Evolutionary conservation across 2,113 vertebrate genomes (phyloP).

Genomic region (Grammomys surdaster): DNA sequence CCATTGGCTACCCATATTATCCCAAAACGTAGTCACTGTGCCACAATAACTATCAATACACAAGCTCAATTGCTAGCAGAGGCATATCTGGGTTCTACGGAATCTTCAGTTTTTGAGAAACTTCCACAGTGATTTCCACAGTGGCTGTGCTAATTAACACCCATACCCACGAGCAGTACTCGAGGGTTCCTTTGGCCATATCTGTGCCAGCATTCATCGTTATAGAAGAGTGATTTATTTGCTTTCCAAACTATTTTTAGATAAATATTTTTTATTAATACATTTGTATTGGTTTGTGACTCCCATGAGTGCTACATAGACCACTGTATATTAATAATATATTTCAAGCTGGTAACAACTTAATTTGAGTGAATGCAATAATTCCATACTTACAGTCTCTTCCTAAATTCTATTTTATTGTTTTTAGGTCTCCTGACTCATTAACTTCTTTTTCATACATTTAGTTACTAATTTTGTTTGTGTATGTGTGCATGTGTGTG

Average conservation of each 20-base stretch:
- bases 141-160: not conserved
- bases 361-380: not conserved
- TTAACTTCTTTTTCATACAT: not conserved
- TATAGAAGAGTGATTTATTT: not conserved
- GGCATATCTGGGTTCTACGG: not conserved
- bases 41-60: not conserved
- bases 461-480: not conserved
- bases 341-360: not conserved
- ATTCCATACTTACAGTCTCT: not conserved
- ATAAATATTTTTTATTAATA: not conserved
- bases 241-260: not conserved
- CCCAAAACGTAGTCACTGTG: not conserved
- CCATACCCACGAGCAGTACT: not conserved
- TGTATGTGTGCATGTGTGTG: not conserved
- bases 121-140: not conserved
- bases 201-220: not conserved
- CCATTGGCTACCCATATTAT: not conserved
- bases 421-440: not conserved
- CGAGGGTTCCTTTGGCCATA: not conserved
- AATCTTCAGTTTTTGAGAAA: not conserved
- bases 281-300: not conserved
- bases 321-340: not conserved
- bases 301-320: not conserved
- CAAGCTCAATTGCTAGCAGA: not conserved
- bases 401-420: not conserved